Evolutionary conservation across 2,888 invertebrate species (phyloP).

Genomic region (Lacanobia wlatinum): DNA sequence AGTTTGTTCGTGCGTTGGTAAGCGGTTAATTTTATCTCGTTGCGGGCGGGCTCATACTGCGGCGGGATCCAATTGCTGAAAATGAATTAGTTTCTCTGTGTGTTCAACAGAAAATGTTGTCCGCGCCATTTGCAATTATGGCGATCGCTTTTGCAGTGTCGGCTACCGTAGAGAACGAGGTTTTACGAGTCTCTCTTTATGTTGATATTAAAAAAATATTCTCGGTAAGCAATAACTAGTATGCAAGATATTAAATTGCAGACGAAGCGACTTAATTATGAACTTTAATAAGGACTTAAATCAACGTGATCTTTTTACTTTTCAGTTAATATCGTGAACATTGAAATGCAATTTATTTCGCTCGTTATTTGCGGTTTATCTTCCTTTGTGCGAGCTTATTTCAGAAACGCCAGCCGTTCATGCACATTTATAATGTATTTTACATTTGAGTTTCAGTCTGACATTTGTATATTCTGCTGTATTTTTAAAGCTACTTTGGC

Average conservation of each 20-base stretch:
- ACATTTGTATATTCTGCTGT: constrained; percentile 12
- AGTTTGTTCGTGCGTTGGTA: constrained; percentile 52
- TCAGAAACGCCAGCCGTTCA: constrained; percentile 4
- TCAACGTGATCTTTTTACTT: constrained; percentile 27
- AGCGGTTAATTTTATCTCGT: constrained; percentile 57
- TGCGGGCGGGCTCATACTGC: constrained; percentile 46
- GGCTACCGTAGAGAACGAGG: constrained; percentile 4
- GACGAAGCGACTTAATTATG: constrained; percentile 13
- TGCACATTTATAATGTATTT: constrained; percentile 21
- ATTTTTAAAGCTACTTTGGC: constrained; percentile 3
- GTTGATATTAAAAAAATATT: constrained; percentile 55
- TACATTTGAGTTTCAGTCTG: constrained; percentile 9
- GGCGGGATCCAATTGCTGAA: constrained; percentile 48
- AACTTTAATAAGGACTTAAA: constrained; percentile 32
- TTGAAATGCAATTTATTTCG: constrained; percentile 45
- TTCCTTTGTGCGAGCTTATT: constrained; percentile 24
- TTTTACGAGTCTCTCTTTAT: constrained; percentile 56
- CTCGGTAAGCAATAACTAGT: constrained; percentile 39
- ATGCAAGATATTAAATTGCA: constrained; percentile 48
- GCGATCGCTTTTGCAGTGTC: constrained; percentile 45
- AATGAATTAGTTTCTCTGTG: constrained; percentile 54
- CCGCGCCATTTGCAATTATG: constrained; percentile 41
- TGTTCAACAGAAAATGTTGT: constrained; percentile 38
- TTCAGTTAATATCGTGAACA: constrained; percentile 20
- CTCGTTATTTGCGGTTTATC: constrained; percentile 45